A percentile compares a stretch with the other conserved stretches of the same genome.
Evolutionary conservation across 2,113 vertebrate species (phyloP).

Genomic region (Oncorhynchus gorbuscha): DNA sequence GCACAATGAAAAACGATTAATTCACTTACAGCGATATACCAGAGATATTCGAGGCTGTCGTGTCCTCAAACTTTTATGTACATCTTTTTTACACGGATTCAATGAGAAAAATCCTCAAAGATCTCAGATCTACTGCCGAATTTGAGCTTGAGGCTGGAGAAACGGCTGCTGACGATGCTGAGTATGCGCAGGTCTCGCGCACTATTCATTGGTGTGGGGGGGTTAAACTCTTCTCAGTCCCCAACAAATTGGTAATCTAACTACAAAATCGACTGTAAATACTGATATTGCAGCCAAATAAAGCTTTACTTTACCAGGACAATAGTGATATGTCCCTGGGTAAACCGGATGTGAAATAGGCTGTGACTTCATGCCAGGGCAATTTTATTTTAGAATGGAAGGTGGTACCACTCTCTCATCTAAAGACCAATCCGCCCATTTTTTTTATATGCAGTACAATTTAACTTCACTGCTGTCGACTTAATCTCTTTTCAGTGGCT

Average conservation of each 20-base stretch:
- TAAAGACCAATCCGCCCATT: constrained; percentile 88
- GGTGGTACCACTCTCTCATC: constrained; percentile 85
- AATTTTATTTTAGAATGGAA: constrained; percentile 90
- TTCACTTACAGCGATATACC: constrained; percentile 64
- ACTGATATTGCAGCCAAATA: constrained; percentile 73
- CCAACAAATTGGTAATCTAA: constrained; percentile 61
- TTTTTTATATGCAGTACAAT: constrained; percentile 92
- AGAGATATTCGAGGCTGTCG: constrained; percentile 48
- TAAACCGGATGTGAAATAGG: constrained; percentile 88
- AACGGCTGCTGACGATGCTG: constrained; percentile 74
- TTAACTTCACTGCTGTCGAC: constrained; percentile 87
- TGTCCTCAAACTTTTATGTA: constrained; percentile 70
- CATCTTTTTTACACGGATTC: constrained; percentile 59
- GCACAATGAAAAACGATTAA: constrained; percentile 29
- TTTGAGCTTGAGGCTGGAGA: constrained; percentile 76
- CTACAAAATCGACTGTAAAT: constrained; percentile 66
- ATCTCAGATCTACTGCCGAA: constrained; percentile 74
- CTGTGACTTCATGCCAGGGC: constrained; percentile 86
- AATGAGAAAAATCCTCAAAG: constrained; percentile 67
- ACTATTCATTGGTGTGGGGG: constrained; percentile 80
- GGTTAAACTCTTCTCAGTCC: constrained; percentile 81
- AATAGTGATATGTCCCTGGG: constrained; percentile 82
- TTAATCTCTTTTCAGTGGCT: constrained; percentile 83
- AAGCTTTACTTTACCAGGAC: constrained; percentile 78
- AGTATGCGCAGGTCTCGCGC: constrained; percentile 82